Conservation (phyloP, 1,140 invertebrate genomes). For the Drosophila ficusphila region DNA sequence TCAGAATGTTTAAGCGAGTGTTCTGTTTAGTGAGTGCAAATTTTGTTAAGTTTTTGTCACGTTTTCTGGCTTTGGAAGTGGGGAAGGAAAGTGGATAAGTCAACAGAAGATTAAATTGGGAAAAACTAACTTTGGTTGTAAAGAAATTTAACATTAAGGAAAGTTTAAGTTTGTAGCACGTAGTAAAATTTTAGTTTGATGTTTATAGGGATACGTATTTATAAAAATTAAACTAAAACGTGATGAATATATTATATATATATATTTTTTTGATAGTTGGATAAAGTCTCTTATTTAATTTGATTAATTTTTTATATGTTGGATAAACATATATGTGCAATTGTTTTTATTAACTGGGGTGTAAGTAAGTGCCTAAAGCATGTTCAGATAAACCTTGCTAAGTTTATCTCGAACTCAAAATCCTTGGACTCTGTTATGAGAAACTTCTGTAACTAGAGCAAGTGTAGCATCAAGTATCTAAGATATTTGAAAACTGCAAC, state of each 20-base stretch:
- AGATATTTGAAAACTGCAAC: constrained; percentile 50
- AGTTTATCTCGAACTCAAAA: not conserved
- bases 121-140: constrained; percentile 15
- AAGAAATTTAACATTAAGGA: not conserved
- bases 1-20: constrained; percentile 52
- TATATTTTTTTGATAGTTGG: no score
- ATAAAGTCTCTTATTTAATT: no score
- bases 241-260: no score
- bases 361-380: not conserved
- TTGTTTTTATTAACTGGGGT: not conserved
- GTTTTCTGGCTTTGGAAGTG: constrained; percentile 42
- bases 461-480: constrained; percentile 25
- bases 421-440: not conserved
- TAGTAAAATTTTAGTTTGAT: not conserved
- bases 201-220: no score
- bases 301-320: no score
- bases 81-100: not conserved
- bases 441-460: constrained; percentile 11
- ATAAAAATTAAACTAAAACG: no score
- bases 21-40: constrained; percentile 69
- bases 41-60: constrained; percentile 68
- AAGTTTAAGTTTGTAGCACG: no score
- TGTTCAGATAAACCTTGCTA: not conserved
- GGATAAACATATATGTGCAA: no score
- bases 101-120: constrained; percentile 19